Percentiles rank a stretch among this genome's conserved stretches.
Evolutionary conservation across 2,113 vertebrate genomes (phyloP).

Genomic region (Okapia johnstoni): DNA sequence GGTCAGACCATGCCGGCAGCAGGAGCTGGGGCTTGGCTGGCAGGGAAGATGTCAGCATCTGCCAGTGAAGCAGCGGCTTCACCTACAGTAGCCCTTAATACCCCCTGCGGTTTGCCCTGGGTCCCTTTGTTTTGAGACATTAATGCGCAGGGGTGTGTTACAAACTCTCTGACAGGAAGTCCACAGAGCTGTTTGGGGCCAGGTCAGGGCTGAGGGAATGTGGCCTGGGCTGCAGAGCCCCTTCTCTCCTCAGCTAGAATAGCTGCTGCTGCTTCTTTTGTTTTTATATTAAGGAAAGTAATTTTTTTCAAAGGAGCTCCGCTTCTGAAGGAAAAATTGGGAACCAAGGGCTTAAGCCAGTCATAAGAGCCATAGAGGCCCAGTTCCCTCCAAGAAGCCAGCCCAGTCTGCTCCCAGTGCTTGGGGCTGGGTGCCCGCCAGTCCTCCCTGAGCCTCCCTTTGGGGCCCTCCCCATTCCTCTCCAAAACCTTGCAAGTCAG

Average conservation of each 20-base stretch:
- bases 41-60: not conserved
- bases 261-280: not conserved
- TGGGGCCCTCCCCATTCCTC: not conserved
- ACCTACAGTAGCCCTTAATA: not conserved
- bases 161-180: not conserved
- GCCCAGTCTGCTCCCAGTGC: not conserved
- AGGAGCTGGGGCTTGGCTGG: not conserved
- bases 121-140: not conserved
- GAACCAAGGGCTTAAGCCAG: not conserved
- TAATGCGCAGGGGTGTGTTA: not conserved
- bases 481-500: not conserved
- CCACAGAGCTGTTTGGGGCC: not conserved
- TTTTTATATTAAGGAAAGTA: not conserved
- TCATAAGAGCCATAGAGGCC: not conserved
- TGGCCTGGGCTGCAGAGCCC: not conserved
- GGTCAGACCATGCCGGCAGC: not conserved
- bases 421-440: accelerated
- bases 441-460: not conserved
- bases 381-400: not conserved
- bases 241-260: not conserved
- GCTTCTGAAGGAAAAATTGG: not conserved
- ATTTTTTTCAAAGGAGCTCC: not conserved
- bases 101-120: too few relatives aligned
- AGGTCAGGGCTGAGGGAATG: not conserved
- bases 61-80: not conserved